Percentiles rank a stretch among this genome's conserved stretches.
These are phyloP conservation scores for Ophiothrix spiculata DNA, from an alignment of 35 echinoderm and acorn worm genomes.

Conservation along the genomic window DNA sequence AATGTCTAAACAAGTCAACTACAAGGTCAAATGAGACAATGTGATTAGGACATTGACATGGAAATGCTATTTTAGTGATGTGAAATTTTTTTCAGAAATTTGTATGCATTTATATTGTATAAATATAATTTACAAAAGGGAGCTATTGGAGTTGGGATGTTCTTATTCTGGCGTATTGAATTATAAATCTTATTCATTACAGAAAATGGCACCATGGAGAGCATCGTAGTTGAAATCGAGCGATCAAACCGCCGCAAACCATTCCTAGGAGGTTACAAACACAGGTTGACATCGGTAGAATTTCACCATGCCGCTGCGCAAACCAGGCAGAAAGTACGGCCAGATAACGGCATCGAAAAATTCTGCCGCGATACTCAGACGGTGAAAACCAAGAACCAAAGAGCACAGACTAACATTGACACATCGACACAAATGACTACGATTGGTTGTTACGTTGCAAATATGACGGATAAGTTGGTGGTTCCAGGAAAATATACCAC, in stretches of 20 bases:
- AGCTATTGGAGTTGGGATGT: too few species aligned
- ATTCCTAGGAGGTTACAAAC: constrained; percentile 84
- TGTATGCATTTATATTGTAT: too few species aligned
- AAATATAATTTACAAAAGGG: too few species aligned
- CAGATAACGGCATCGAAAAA: constrained; percentile 85
- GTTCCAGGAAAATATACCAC: constrained; percentile 83
- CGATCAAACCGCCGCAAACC: constrained; percentile 78
- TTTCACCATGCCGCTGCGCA: constrained; percentile 87
- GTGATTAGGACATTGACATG: too few species aligned
- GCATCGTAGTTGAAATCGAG: constrained; percentile 97
- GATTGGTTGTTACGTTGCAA: constrained; percentile 88
- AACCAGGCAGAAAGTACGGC: constrained; percentile 61
- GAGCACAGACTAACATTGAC: constrained; percentile 68
- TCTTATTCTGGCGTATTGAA: too few species aligned
- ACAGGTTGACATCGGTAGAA: constrained; percentile 62
- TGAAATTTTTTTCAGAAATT: too few species aligned
- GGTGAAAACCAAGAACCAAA: constrained; percentile 65
- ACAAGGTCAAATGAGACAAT: too few species aligned
- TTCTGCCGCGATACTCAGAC: constrained; percentile 97
- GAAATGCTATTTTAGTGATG: too few species aligned
- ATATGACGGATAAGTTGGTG: constrained; percentile 89
- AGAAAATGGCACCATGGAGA: constrained; percentile 75
- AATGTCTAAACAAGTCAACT: too few species aligned
- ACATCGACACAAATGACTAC: constrained; percentile 97
- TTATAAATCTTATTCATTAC: too few species aligned